Base-by-base conservation (phyloP, 2,113 vertebrate species). In the Tympanuchus pallidicinctus region DNA sequence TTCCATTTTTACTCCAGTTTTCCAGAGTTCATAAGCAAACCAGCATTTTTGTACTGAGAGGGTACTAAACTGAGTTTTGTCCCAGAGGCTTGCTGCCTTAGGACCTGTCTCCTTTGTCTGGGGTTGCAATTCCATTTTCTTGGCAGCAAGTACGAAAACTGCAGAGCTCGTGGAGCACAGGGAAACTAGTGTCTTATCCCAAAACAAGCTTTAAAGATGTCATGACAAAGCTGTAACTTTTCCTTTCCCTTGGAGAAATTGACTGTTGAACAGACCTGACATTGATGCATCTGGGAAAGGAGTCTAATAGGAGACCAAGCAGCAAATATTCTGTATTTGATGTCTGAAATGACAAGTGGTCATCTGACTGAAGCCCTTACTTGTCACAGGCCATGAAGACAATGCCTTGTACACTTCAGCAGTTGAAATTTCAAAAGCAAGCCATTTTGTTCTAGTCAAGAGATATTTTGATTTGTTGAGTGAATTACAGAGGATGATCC, bases 361-460 rank as follows among this genome's bases (percentile, higher is more conserved):
- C 34, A 24, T 75, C 54, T 85, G 71, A 70, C 30, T 79, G 66
- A 50, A 79, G 60, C 13, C 63, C 19, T 32, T 94, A 40, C 32
- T 70, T 82, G 59, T 82, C 59, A 89, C 45, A 76, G 63, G 59
- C 80, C 70, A 36, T 8, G 6, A 70, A 60, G 80, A 92, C 40
- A 76, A 22, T 75, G 27, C 61, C 54, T 89, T 1, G 0, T 36
- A 72, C 50, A 48, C 63, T 94, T 86, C 76, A 76, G 57, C 66
- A 86, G 72, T 65, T 59, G 60, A 73, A 90, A 82, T 74, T 88
- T 86, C 43, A 66, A 90, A 78, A 90, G 14, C 14, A 73, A 92
- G 21, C 48, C 43, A 17, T 84, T 82, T 95, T 86, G 73, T 63
- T 94, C 54, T 54, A 84, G 59, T 83, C 59, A 94, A 40, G 45